Base-by-base conservation (phyloP, 2,113 vertebrate species). In the Octodon degus region DNA sequence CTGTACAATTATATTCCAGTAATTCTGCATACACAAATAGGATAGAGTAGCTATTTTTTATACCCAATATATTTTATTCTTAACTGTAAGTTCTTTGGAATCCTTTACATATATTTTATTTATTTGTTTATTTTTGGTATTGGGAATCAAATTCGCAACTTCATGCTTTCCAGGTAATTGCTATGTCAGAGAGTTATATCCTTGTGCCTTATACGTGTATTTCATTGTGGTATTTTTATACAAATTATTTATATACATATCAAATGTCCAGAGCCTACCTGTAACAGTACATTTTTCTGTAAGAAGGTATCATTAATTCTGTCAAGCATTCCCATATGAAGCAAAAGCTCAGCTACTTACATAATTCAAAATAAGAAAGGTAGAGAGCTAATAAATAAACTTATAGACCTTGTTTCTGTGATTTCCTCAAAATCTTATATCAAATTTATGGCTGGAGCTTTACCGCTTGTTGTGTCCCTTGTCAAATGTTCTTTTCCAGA, bases 401-500 rank as follows among this genome's bases (percentile, higher is more conserved):
- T 86, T 50, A 6, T 92, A 17, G 47, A 96, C 84, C 81, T 81
- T 92, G 98, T 84, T 96, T 93, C 97, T 22, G 5, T 88, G 93
- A 68, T 93, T 97, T 86, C 92, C 74, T 94, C 93, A 96, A 98
- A 96, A 83, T 81, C 85, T 96, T 95, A 93, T 90, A 98, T 98
- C 97, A 98, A 43, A 97, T 88, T 97, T 95, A 97, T 98, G 94
- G 79, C 92, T 95, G 82, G 65, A 88, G 6, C 53, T 93, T 70
- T 95, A 96, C 84, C 91, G 97, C 93, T 79, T 94, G 92, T 86
- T 96, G 7, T 91, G 96, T 98, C 97, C 96, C 97, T 97, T 97
- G 97, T 97, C 97, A 98, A 96, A 97, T 91, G 93, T 96, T 97
- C 74, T 85, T 98, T 94, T 95, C 70, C 67, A 98, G 97, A 91